phyloP scores from a whole-genome alignment of 2,888 invertebrate genomes.

The Keiferia lycopersicella region DNA sequence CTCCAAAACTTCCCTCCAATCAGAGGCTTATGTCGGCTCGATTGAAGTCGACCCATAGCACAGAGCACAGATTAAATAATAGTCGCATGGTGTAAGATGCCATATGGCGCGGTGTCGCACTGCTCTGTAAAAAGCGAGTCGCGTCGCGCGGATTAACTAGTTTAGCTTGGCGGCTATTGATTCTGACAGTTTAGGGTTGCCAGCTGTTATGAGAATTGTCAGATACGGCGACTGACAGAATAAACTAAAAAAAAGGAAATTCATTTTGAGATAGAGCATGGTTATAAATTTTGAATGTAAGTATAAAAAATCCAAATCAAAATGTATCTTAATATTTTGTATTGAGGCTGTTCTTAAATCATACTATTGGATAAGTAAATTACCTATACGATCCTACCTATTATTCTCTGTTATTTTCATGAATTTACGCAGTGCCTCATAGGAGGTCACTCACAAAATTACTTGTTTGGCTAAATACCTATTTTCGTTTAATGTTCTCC shows the following conservation, averaged over 20 bases:
- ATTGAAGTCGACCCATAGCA: not conserved
- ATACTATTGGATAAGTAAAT: no score
- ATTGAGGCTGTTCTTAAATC: no score
- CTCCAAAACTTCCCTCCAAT: conserved; percentile 27
- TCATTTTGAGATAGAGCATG: not conserved
- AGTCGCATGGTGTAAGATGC: conserved; percentile 57
- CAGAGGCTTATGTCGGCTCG: conserved; percentile 38
- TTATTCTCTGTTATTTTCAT: no score
- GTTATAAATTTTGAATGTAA: not conserved
- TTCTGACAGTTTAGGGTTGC: conserved; percentile 45
- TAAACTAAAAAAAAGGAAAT: not conserved
- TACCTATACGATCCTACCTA: no score
- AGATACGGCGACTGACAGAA: not conserved
- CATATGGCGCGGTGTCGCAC: conserved; percentile 62
- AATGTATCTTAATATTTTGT: no score
- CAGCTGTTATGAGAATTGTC: conserved; percentile 14
- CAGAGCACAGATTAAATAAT: conserved; percentile 15
- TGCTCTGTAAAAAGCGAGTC: conserved; percentile 49
- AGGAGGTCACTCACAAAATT: no score
- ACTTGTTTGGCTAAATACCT: no score
- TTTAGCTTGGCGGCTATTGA: conserved; percentile 56
- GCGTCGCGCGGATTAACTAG: conserved; percentile 19
- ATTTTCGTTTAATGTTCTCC: no score
- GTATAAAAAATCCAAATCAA: no score
- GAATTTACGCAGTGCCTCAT: no score